These are phyloP conservation scores for Sceloporus tristichus DNA, from an alignment of 2,113 vertebrate species.

Conservation along the genomic window DNA sequence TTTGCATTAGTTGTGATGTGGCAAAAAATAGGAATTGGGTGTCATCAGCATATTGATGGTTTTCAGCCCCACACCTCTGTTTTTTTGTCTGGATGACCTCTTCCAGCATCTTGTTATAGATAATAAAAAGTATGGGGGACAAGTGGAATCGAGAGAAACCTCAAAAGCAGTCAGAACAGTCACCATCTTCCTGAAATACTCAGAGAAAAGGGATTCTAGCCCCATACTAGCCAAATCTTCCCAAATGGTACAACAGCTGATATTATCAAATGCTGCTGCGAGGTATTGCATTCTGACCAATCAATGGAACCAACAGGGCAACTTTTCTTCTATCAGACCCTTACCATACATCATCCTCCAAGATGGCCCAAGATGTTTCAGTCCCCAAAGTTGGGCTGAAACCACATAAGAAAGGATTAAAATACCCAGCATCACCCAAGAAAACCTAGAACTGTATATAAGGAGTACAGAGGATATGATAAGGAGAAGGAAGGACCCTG, in stretches of 20 bases:
- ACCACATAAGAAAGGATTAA: not conserved
- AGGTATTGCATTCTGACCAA: too few species aligned
- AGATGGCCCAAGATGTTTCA: not conserved
- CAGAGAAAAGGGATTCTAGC: too few species aligned
- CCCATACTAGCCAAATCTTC: too few species aligned
- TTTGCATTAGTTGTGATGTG: too few species aligned
- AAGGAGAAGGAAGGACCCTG: not conserved
- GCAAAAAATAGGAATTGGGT: too few species aligned
- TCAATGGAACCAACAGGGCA: too few species aligned
- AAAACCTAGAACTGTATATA: not conserved
- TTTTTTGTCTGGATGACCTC: not conserved
- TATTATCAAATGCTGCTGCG: not conserved
- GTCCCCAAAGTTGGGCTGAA: not conserved
- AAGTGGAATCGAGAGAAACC: too few species aligned
- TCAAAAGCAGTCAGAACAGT: too few species aligned
- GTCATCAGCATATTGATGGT: not conserved
- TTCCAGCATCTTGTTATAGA: not conserved
- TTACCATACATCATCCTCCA: not conserved
- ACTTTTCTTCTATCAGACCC: too few species aligned
- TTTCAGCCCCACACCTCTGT: not conserved
- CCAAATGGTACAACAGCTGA: not conserved
- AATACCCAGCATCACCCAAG: not conserved
- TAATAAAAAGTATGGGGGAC: too few species aligned
- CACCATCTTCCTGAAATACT: too few species aligned
- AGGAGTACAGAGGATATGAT: not conserved